Base-by-base conservation (phyloP, 92 coral and sea anemone genomes). In the Meandrina meandrites region DNA sequence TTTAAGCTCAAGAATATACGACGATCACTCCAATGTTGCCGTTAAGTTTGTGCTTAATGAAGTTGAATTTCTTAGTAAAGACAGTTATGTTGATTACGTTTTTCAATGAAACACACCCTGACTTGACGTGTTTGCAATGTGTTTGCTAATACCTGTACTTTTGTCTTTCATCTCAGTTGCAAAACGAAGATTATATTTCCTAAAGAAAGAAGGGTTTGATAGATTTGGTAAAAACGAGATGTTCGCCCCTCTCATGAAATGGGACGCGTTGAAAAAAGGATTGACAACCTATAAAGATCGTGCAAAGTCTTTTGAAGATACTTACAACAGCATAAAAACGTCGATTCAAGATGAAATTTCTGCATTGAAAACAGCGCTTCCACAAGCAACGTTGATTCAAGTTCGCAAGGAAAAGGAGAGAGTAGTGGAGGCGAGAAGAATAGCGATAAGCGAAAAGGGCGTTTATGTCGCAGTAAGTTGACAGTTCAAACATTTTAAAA, bases 221-320 rank as follows among this genome's bases (percentile, higher is more conserved):
- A 81, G 67, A 40, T 81, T 81, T 57, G 84, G 84, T 2, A 81
- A 57, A 13, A 57, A 81, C 40, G 17, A 30, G 30, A 32, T 81
- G 36, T 51, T 51, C 68, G 84, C 84, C 5, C 84, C 84, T 57
- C 5, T 51, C 1, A 81, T 81, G 2, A 81, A 81, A 58, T 81
- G 84, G 84, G 84, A 81, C 4, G 10, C 40, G 18, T 32, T 1
- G 21, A 58, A 81, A 27, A 48, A 48, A 13, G 53, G 13, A 48
- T 4, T 48, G 53, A 9, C 6, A 48, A 48, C 53, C 13, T 4
- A 4, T 12, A 48, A 48, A 48, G 53, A 48, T 48, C 53, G 53
- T 12, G 53, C 53, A 8, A 48, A 48, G 14, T 48, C 53, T 0
- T 48, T 4, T 13, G 53, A 48, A 13, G 53, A 48, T 48, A 12